Conservation (phyloP, 2,888 invertebrate species). For the Drosophila tanythrix region DNA sequence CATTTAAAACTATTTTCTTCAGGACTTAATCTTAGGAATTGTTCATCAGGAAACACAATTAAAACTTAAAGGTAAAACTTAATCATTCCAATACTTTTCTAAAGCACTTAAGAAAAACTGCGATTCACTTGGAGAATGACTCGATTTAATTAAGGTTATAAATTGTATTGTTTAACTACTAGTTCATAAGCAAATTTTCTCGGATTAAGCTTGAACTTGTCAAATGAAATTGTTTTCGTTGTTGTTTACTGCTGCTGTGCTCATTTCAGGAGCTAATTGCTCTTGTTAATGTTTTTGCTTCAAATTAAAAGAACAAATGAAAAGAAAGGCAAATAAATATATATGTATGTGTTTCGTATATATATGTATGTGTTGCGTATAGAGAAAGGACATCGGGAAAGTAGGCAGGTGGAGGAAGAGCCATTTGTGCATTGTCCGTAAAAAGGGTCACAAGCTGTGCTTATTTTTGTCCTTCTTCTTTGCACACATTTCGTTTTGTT, state of each 20-base stretch:
- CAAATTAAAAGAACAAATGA: conserved; percentile 43
- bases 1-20: neutral
- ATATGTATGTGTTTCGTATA: neutral
- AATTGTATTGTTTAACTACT: conserved; percentile 32
- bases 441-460: conserved; percentile 76
- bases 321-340: conserved; percentile 5
- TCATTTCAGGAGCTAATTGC: conserved; percentile 73
- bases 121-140: conserved; percentile 6
- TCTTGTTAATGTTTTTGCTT: conserved; percentile 75
- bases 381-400: neutral
- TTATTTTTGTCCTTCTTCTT: conserved; percentile 60
- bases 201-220: conserved; percentile 39
- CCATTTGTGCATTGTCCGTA: conserved; percentile 62
- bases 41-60: neutral
- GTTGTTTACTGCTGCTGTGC: conserved; percentile 39
- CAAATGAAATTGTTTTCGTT: conserved; percentile 44
- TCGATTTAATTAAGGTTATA: conserved; percentile 18
- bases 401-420: conserved; percentile 9
- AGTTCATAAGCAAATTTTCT: conserved; percentile 13
- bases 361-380: neutral
- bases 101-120: neutral
- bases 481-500: conserved; percentile 39
- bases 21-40: neutral
- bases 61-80: neutral
- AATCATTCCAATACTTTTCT: neutral